Conservation (phyloP, 2,797 vertebrate genomes). For the Falco peregrinus region DNA sequence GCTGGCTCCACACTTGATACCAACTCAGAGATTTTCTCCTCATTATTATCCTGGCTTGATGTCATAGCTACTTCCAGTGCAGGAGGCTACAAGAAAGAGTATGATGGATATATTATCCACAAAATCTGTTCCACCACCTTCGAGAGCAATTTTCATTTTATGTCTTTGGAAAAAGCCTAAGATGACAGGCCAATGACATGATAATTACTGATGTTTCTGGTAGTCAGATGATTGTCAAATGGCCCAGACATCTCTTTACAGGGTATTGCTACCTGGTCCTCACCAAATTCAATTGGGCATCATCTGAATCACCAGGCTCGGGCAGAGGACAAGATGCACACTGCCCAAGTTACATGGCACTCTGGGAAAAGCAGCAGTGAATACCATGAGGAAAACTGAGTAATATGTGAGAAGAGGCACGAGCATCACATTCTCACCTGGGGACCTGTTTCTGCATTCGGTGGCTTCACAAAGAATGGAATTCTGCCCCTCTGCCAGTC, state of each 20-base stretch:
- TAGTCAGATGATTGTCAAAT: background rate
- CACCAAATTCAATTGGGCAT: background rate
- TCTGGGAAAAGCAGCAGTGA: background rate
- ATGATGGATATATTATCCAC: background rate
- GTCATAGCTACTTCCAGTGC: background rate
- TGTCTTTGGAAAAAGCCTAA: background rate
- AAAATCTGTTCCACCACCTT: background rate
- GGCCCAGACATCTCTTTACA: background rate
- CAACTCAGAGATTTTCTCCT: background rate
- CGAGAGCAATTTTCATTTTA: background rate
- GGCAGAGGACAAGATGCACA: background rate
- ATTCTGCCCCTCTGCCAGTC: slow-evolving; percentile 98
- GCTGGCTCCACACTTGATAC: background rate
- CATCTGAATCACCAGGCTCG: background rate
- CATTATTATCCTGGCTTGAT: background rate
- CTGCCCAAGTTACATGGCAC: background rate
- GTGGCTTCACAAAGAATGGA: slow-evolving; percentile 96
- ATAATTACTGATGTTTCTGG: background rate
- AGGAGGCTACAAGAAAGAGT: slow-evolving; percentile 43
- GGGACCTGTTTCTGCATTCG: slow-evolving; percentile 76
- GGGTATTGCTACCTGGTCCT: background rate
- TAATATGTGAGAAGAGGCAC: background rate
- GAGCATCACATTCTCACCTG: slow-evolving; percentile 74
- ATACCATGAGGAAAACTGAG: background rate
- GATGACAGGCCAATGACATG: background rate